phyloP scores from a whole-genome alignment of 37 sponge, comb jelly and placozoan genomes.

The Oscarella lobularis region DNA sequence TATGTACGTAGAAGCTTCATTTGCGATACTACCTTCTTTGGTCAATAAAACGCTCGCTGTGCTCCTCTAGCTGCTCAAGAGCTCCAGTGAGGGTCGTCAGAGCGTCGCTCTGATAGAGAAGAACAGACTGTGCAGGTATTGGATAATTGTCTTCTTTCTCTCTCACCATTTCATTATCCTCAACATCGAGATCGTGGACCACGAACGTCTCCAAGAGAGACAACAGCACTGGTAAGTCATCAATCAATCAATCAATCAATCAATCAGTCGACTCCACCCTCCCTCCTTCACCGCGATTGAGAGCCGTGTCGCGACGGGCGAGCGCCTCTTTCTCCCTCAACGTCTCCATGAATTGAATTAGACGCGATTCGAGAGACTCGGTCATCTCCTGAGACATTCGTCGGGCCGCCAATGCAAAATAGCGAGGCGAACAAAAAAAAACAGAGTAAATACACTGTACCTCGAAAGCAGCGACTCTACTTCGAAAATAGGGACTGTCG shows the following conservation, averaged over 20 bases:
- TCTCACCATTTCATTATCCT: background rate
- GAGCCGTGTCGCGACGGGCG: background rate
- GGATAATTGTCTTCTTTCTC: background rate
- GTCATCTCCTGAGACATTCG: background rate
- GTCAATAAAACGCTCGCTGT: constrained; percentile 52
- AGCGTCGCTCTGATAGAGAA: background rate
- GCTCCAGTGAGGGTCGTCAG: constrained; percentile 25
- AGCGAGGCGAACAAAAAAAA: background rate
- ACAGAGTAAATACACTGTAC: background rate
- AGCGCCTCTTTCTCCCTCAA: background rate
- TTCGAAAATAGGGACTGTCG: constrained; percentile 3
- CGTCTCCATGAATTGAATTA: background rate
- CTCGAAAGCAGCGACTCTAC: background rate
- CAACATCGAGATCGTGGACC: background rate
- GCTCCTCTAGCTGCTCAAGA: constrained; percentile 47
- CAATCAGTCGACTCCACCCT: background rate
- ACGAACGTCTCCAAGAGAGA: background rate
- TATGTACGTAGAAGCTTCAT: background rate
- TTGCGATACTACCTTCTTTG: constrained; percentile 41
- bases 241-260: background rate
- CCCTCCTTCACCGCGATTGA: background rate
- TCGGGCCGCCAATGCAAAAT: background rate
- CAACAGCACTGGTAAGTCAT: background rate
- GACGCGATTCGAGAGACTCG: background rate
- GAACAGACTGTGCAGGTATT: background rate